Conservation (phyloP, 2,888 invertebrate genomes). For the Idaea dimidiata region DNA sequence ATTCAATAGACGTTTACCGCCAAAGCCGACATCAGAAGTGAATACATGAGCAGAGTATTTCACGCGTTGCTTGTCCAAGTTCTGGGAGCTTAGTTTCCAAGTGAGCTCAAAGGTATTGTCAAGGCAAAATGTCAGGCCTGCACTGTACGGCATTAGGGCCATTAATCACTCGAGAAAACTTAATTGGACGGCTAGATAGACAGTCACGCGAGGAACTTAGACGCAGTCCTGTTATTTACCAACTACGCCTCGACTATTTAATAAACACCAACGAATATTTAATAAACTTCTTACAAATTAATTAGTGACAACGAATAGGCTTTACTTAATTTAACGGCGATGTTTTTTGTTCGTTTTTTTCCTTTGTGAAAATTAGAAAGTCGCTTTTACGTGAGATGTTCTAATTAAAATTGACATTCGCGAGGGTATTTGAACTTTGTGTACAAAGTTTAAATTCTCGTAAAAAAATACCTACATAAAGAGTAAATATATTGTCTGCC, state of each 20-base stretch:
- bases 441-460: too few relatives aligned
- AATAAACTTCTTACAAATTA: conserved; percentile 1
- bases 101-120: conserved; percentile 22
- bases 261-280: conserved; percentile 2
- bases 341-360: neutral
- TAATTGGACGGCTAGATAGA: conserved; percentile 64
- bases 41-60: conserved; percentile 10
- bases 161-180: conserved; percentile 68
- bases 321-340: neutral
- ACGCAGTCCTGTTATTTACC: conserved; percentile 27
- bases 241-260: neutral
- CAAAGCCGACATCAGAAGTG: conserved; percentile 6
- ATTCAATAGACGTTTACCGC: neutral
- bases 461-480: too few relatives aligned
- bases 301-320: neutral
- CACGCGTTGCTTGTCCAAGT: conserved; percentile 12
- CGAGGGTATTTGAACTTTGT: neutral
- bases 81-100: conserved; percentile 11
- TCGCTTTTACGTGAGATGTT: neutral
- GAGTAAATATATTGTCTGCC: too few relatives aligned
- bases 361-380: neutral
- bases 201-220: conserved; percentile 48
- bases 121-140: conserved; percentile 17
- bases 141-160: conserved; percentile 35
- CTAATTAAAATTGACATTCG: neutral